Percentiles rank a stretch among this genome's conserved stretches.
These are phyloP conservation scores for Notiomystis cincta DNA, from an alignment of 2,113 vertebrate genomes.

Conservation along the genomic window DNA sequence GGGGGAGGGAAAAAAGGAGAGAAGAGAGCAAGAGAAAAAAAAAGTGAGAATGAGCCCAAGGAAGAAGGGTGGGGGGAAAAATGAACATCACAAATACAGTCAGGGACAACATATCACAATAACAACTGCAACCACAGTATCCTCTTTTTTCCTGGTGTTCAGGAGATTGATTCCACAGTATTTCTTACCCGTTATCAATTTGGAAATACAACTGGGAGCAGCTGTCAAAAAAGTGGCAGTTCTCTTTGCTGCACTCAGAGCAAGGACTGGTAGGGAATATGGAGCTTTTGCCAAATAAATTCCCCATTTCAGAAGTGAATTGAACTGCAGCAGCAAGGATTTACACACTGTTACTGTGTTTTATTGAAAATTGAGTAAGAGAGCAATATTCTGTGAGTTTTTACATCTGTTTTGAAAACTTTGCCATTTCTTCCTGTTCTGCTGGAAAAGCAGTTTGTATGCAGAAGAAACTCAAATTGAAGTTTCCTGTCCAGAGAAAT, in stretches of 20 bases:
- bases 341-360: not conserved
- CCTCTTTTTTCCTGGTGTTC: not conserved
- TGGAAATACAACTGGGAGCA: not conserved
- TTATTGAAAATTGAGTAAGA: not conserved
- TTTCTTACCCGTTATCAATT: not conserved
- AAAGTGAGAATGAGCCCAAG: slow-evolving; percentile 61
- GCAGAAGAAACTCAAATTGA: not conserved
- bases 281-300: not conserved
- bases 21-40: slow-evolving; percentile 55
- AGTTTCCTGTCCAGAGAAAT: not conserved
- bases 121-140: slow-evolving; percentile 27
- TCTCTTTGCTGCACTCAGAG: not conserved
- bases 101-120: slow-evolving; percentile 52
- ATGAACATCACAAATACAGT: slow-evolving; percentile 67
- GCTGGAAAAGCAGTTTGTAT: not conserved
- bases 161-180: not conserved
- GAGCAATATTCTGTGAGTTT: not conserved
- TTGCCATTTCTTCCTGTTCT: not conserved
- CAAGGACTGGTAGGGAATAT: not conserved
- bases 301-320: not conserved
- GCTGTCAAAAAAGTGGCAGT: not conserved
- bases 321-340: not conserved
- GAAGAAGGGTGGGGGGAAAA: slow-evolving; percentile 18
- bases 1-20: slow-evolving; percentile 14
- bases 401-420: not conserved